Percentiles rank a stretch among this genome's conserved stretches.
Conservation (phyloP, 2,113 vertebrate genomes). For the Fulica atra region DNA sequence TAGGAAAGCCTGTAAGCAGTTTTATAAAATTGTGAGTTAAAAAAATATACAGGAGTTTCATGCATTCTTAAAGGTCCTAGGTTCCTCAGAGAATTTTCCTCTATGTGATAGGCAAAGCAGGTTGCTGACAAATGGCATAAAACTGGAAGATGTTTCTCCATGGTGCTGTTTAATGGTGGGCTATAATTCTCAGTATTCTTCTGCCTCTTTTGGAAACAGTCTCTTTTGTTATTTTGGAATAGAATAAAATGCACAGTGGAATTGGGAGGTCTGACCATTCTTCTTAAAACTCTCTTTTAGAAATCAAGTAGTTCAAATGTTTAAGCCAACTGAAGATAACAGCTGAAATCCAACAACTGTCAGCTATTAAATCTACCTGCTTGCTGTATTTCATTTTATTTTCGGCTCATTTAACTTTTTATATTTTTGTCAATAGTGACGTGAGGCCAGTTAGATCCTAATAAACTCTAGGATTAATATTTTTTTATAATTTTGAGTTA, state of each 20-base stretch:
- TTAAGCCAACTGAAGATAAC: not conserved
- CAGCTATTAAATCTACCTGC: not conserved
- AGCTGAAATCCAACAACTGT: not conserved
- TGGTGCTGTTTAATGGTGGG: not conserved
- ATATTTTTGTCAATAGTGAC: not conserved
- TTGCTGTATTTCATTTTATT: not conserved
- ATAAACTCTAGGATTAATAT: not conserved
- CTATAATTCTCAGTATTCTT: not conserved
- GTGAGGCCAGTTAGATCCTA: not conserved
- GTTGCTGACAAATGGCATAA: not conserved
- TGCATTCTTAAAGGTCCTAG: not conserved
- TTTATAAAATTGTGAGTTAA: not conserved
- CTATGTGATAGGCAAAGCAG: not conserved
- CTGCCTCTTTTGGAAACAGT: not conserved
- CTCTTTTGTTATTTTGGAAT: not conserved
- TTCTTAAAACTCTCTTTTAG: not conserved
- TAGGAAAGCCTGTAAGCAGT: not conserved
- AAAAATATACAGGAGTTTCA: not conserved
- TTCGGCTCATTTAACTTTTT: not conserved
- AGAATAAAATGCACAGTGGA: not conserved
- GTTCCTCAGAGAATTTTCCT: not conserved
- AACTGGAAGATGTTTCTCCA: not conserved
- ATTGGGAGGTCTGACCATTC: not conserved
- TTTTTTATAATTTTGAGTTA: not conserved
- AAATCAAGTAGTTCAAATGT: not conserved